Evolutionary conservation across 2,797 vertebrate genomes (phyloP), one percentile per base, ranked within the genome.

Genomic region (Nyctalus aviator): DNA sequence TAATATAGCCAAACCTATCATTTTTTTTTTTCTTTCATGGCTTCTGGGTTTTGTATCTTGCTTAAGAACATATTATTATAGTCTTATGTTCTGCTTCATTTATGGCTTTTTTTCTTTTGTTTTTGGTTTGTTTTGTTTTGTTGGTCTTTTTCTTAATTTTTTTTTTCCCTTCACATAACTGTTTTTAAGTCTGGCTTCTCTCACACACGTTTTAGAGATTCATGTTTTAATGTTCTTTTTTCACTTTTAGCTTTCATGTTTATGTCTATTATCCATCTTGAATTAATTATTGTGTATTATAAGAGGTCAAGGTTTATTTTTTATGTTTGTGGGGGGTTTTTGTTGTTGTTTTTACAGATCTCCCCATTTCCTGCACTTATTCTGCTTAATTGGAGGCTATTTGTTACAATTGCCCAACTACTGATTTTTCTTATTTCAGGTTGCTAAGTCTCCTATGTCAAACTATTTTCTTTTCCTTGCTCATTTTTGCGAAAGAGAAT

Each of bases 381-480:
- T 93, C 88, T 83, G 25, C 46, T 66, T 91, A 83, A 78, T 4
- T 95, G 15, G 13, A 68, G 46, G 41, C 32, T 25, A 73, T 46
- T 59, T 91, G 50, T 30, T 79, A 7, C 37, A 79, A 72, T 48
- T 72, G n/a, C n/a, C 50, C 23, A 73, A 73, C 21, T 44, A 21
- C 20, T 79, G 64, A n/a, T 53, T 84, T 84, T 92, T 68, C 66
- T 81, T 75, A 48, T 75, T 88, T 84, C 66, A 69, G 64, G 35
- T 84, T 84, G 48, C 23, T 84, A 68, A 75, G 48, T 68, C n/a
- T 78, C 71, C 44, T 50, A 44, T 37, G 8, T 79, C 68, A 84
- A 50, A 21, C 37, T 71, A 75, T 84, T 84, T 73, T 75, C 84
- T 84, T 81, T 55, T 88, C 32, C 25, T 62, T 66, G 12, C 3